Conservation (phyloP, 2,797 vertebrate species). For the Esox lucius region DNA sequence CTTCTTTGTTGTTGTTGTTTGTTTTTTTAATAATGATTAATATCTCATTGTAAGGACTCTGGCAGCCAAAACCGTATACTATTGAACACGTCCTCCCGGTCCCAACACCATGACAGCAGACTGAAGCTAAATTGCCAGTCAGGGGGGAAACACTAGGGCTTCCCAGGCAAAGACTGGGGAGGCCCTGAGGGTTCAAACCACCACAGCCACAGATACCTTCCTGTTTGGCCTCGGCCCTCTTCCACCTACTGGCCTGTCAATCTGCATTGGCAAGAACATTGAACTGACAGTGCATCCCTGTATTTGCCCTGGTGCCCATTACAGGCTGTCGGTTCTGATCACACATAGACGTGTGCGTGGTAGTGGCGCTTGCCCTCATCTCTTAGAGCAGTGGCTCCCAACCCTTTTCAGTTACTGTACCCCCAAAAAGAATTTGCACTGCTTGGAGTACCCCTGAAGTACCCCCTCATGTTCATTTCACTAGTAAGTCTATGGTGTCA, state of each 20-base stretch:
- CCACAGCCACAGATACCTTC: slow-evolving; percentile 45
- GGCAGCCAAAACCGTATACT: slow-evolving; percentile 24
- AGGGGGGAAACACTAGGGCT: slow-evolving; percentile 33
- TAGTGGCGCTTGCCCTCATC: slow-evolving; percentile 28
- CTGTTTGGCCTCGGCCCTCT: slow-evolving; percentile 48
- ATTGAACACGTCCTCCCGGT: slow-evolving; percentile 27
- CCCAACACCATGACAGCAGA: slow-evolving; percentile 10
- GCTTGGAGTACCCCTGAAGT: too few species aligned
- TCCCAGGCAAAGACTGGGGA: slow-evolving; percentile 37
- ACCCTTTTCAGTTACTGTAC: too few species aligned
- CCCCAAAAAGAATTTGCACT: too few species aligned
- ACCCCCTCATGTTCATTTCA: too few species aligned
- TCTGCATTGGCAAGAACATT: slow-evolving; percentile 67
- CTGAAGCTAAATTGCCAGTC: slow-evolving; percentile 35
- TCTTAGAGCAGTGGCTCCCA: too few species aligned
- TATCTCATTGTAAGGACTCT: slow-evolving; percentile 4
- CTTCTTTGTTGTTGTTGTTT: not conserved
- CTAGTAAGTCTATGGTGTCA: too few species aligned
- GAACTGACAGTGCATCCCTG: slow-evolving; percentile 68
- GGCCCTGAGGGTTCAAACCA: slow-evolving; percentile 48
- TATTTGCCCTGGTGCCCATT: slow-evolving; percentile 44
- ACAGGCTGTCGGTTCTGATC: slow-evolving; percentile 74
- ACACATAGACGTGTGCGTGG: slow-evolving; percentile 60
- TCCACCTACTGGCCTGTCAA: slow-evolving; percentile 67
- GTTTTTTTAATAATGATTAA: too few species aligned